Base-by-base conservation (phyloP, 2,888 invertebrate genomes). In the Drosophila anomelani region DNA sequence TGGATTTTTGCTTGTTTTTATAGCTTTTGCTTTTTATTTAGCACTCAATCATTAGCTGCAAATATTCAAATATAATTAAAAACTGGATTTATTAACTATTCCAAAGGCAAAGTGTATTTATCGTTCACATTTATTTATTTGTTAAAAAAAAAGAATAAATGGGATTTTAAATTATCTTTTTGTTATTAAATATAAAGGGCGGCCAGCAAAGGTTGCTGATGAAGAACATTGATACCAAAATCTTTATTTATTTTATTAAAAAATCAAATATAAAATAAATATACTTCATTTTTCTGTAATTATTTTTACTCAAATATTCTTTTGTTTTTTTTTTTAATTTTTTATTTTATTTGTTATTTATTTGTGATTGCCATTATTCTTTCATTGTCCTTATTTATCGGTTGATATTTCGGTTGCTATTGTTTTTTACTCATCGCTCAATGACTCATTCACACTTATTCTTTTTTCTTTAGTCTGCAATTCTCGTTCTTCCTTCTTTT, bases 391-490 rank as follows among this genome's bases (percentile, higher is more conserved):
- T 20, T 44, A 8, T 20, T 38, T 4, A 46, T 46, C 29, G 15
- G 2, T 36, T 38, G 4, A 7, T 54, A 9, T 12, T 55, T 47
- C 57, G 47, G 26, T 44, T 53, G 26, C 13, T 54, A 8, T 55
- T 59, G 34, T 49, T 53, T 36, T 55, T 53, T 44, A 26, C 51
- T 49, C 32, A 29, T 34, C 49, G 17, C 4, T 5, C 51, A 51
- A 47, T 62, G 46, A 67, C 63, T 41, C 63, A 63, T 55, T 41
- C 44, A 64, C 32, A 49, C 47, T n/a, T 29, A 46, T 61, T 61
- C 34, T 23, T 34, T 5, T 5, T 12, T 29, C 12, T 17, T 47
- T 17, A n/a, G 29, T n/a, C 29, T n/a, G 47, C 47, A 47, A n/a
- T 47, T n/a, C 12, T 47, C 6, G 10, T 47, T n/a, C 12, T 29